Conservation (phyloP, 2,797 vertebrate genomes). For the Pteronotus mesoamericanus region DNA sequence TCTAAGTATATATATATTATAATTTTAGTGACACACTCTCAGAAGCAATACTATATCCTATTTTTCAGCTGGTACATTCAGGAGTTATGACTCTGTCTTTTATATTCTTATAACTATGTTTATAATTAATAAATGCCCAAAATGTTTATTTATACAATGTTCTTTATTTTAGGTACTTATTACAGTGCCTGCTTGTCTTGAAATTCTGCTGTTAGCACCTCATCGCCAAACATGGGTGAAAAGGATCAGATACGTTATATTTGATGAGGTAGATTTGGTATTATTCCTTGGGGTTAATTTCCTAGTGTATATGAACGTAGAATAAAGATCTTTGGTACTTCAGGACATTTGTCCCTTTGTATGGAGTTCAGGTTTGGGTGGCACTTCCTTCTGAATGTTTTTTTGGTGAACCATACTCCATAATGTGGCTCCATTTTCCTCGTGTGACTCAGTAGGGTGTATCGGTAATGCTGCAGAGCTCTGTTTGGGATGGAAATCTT, state of each 20-base stretch:
- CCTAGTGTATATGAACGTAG: accelerated
- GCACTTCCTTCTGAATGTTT: not conserved
- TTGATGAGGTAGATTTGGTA: conserved; percentile 73
- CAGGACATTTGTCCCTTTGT: not conserved
- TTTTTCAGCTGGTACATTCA: not conserved
- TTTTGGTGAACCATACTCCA: not conserved
- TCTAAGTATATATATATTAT: not conserved
- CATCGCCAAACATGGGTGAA: conserved; percentile 73
- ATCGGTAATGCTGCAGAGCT: not conserved
- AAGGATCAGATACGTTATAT: conserved; percentile 77
- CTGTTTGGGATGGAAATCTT: not conserved
- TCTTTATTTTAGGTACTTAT: conserved; percentile 70
- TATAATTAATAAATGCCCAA: not conserved
- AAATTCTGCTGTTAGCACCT: conserved; percentile 72
- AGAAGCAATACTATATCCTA: not conserved
- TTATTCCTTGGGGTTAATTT: not conserved
- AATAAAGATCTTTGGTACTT: not conserved
- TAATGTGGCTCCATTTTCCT: not conserved
- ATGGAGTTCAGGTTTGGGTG: not conserved
- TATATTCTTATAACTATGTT: not conserved
- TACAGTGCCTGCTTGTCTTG: conserved; percentile 77
- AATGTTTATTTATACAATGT: not conserved
- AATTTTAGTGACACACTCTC: not conserved
- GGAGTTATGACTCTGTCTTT: not conserved
- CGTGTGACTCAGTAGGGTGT: not conserved